phyloP scores from a whole-genome alignment of 2,797 vertebrate species.

The Hyperoplus immaculatus region DNA sequence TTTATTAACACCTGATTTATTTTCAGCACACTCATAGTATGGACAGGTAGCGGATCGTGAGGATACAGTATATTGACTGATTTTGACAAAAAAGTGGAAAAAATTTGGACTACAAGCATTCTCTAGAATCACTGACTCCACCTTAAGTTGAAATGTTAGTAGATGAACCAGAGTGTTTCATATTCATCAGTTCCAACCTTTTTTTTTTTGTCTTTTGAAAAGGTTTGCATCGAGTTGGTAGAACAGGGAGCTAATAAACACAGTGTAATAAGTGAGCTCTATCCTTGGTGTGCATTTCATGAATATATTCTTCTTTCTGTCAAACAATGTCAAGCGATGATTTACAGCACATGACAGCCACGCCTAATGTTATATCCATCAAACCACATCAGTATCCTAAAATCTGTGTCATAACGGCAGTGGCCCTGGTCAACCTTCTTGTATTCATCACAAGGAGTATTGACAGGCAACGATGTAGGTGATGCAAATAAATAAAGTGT shows the following conservation, averaged over 20 bases:
- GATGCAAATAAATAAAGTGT: conserved; percentile 54
- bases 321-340: conserved; percentile 70
- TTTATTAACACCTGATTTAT: too few species aligned
- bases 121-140: too few species aligned
- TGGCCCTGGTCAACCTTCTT: conserved; percentile 44
- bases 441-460: conserved; percentile 47
- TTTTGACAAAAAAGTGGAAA: too few species aligned
- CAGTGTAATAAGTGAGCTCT: conserved; percentile 35
- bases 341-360: conserved; percentile 67
- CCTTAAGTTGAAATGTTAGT: too few species aligned
- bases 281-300: conserved; percentile 47
- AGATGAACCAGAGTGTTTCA: conserved; percentile 4
- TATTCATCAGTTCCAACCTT: conserved; percentile 39
- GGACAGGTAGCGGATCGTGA: too few species aligned
- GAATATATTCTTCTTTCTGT: conserved; percentile 68
- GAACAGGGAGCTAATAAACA: conserved; percentile 38
- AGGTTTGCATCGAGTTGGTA: conserved; percentile 14
- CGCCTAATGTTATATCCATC: conserved; percentile 76
- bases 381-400: conserved; percentile 65
- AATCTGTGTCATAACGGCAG: conserved; percentile 58
- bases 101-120: too few species aligned
- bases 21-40: too few species aligned
- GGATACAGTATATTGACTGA: too few species aligned
- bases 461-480: conserved; percentile 42
- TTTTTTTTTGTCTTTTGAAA: conserved; percentile 1